Conservation (phyloP, 2,888 invertebrate species). For the Netelia melanura region DNA sequence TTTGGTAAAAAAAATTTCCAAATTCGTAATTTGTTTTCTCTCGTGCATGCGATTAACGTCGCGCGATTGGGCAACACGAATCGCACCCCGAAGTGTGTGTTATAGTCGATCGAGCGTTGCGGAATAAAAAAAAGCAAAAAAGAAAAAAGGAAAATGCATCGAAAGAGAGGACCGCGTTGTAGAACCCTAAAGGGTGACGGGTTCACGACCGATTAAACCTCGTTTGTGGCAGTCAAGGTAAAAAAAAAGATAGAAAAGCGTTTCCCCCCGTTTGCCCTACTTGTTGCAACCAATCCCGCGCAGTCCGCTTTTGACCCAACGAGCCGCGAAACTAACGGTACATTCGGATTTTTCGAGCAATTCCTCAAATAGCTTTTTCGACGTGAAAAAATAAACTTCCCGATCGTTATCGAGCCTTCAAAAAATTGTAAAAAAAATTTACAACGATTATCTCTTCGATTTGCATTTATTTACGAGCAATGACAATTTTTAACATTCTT, state of each 20-base stretch:
- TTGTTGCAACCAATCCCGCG: slow-evolving; percentile 55
- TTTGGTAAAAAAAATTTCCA: too few species aligned
- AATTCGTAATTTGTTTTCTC: not conserved
- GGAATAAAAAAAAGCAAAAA: slow-evolving; percentile 34
- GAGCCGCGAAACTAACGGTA: slow-evolving; percentile 71
- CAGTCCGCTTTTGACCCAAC: slow-evolving; percentile 69
- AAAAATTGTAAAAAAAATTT: slow-evolving; percentile 6
- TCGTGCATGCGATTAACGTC: not conserved
- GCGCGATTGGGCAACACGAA: slow-evolving; percentile 38
- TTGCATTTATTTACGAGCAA: not conserved
- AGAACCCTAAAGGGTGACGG: slow-evolving; percentile 55
- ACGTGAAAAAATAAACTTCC: not conserved
- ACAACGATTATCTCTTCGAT: not conserved
- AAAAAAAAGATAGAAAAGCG: slow-evolving; percentile 39
- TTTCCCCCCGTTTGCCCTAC: slow-evolving; percentile 60
- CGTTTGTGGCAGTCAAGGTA: slow-evolving; percentile 39
- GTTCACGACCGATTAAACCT: slow-evolving; percentile 65
- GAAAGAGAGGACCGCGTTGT: slow-evolving; percentile 29
- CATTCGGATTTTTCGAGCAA: slow-evolving; percentile 43
- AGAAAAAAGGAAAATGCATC: slow-evolving; percentile 18
- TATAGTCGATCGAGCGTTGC: slow-evolving; percentile 35
- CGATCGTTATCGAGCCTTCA: not conserved
- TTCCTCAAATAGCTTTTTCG: slow-evolving; percentile 46
- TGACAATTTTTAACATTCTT: not conserved
- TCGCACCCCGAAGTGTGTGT: slow-evolving; percentile 10